Percentiles rank a stretch among this genome's conserved stretches.
These are phyloP conservation scores for Ophioderma brevispina DNA, from an alignment of 35 echinoderm and acorn worm species.

Conservation along the genomic window DNA sequence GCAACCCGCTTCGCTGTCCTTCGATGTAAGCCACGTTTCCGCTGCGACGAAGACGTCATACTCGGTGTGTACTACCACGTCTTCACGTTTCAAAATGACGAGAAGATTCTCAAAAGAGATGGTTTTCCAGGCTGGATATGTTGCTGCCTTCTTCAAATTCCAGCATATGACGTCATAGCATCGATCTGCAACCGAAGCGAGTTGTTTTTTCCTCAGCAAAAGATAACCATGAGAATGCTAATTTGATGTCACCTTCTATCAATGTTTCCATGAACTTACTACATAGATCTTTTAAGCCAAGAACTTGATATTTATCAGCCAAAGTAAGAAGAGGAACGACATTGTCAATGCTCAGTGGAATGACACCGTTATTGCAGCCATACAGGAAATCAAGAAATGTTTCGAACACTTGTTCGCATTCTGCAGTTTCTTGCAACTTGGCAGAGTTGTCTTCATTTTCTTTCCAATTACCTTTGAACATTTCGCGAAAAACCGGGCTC, in stretches of 20 bases:
- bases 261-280: neutral
- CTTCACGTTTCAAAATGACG: neutral
- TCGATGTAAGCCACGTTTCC: neutral
- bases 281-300: neutral
- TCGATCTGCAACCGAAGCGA: neutral
- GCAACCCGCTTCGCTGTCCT: neutral
- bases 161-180: neutral
- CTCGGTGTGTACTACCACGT: neutral
- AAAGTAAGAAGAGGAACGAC: neutral
- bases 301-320: neutral
- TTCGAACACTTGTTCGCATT: neutral
- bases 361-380: neutral
- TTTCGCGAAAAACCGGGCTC: neutral
- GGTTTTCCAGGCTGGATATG: neutral
- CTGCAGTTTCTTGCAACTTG: neutral
- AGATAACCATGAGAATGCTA: neutral
- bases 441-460: neutral
- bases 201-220: neutral
- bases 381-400: neutral
- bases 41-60: neutral
- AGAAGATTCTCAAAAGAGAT: neutral
- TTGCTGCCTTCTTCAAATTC: neutral
- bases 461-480: neutral
- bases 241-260: neutral
- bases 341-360: neutral